Conservation (phyloP, 30 jellyfish, hydroid and myxozoan species). For the Catostylus mosaicus region DNA sequence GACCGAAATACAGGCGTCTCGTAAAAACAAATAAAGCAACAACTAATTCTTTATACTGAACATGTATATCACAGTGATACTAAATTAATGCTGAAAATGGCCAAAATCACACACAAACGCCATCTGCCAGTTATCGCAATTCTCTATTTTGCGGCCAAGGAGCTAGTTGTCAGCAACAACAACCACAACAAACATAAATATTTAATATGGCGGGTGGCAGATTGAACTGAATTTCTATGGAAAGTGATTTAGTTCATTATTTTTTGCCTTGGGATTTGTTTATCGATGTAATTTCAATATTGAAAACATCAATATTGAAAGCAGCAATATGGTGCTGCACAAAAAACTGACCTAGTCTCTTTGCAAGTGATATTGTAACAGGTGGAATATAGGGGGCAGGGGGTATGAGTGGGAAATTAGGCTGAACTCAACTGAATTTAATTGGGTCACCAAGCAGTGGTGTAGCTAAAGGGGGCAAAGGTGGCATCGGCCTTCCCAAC, state of each 20-base stretch:
- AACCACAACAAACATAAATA: slow-evolving; percentile 26
- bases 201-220: slow-evolving; percentile 3
- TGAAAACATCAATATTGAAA: neutral
- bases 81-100: neutral
- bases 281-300: neutral
- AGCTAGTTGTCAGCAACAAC: slow-evolving; percentile 45
- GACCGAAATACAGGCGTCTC: too few species aligned
- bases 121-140: neutral
- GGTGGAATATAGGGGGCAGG: too few species aligned
- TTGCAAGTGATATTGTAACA: too few species aligned
- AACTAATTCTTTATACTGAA: too few species aligned
- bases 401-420: too few species aligned
- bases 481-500: too few species aligned
- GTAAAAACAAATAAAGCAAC: too few species aligned
- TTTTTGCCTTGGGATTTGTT: neutral
- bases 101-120: neutral
- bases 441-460: too few species aligned
- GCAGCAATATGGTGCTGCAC: neutral
- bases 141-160: slow-evolving; percentile 10
- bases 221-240: neutral
- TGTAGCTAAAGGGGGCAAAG: too few species aligned
- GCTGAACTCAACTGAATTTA: too few species aligned
- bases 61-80: too few species aligned
- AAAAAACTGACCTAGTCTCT: neutral
- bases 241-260: neutral